Evolutionary conservation across 2,888 invertebrate species (phyloP).

Genomic region (Phyto melanocephala): DNA sequence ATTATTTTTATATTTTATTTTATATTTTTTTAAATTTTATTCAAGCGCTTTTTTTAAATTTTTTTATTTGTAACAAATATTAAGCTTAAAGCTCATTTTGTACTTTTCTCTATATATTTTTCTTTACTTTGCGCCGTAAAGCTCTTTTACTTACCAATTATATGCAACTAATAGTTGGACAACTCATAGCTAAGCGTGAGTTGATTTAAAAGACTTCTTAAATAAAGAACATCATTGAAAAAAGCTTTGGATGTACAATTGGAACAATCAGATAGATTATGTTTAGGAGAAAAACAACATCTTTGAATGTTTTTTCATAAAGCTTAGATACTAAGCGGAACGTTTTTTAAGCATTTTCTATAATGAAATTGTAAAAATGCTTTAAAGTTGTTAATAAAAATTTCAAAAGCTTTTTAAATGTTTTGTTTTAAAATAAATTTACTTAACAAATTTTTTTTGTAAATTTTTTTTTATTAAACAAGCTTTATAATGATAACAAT

Average conservation of each 20-base stretch:
- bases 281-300: too few species aligned
- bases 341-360: too few species aligned
- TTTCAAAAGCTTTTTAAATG: too few species aligned
- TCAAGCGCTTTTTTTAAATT: background rate
- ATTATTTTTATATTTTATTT: background rate
- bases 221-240: background rate
- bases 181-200: constrained; percentile 75
- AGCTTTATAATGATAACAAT: too few species aligned
- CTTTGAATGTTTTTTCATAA: too few species aligned
- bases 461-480: background rate
- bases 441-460: too few species aligned
- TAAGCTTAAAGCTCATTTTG: background rate
- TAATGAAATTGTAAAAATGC: too few species aligned
- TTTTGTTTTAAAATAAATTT: too few species aligned
- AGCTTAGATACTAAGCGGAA: too few species aligned
- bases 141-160: background rate
- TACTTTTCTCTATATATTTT: constrained; percentile 18
- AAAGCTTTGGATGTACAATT: constrained; percentile 59
- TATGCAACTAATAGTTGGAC: constrained; percentile 70
- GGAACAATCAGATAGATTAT: too few species aligned
- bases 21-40: background rate
- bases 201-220: constrained; percentile 57
- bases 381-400: too few species aligned
- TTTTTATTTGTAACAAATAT: background rate
- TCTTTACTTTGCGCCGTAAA: background rate